Conservation (phyloP, 92 coral and sea anemone species). For the Actinernus sp. region DNA sequence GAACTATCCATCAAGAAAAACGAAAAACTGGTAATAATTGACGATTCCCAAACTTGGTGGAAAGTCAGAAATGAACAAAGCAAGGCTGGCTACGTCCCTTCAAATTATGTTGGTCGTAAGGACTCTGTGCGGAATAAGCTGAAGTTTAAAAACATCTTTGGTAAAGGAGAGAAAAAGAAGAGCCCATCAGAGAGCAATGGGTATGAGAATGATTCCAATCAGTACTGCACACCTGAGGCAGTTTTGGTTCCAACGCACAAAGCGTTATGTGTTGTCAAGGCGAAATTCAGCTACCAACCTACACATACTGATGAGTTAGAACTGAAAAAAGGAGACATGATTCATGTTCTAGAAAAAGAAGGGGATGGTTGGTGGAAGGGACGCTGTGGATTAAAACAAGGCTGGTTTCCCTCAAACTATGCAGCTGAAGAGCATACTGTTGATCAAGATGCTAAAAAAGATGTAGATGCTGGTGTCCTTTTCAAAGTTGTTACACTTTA, state of each 20-base stretch:
- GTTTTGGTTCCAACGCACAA: conserved; percentile 58
- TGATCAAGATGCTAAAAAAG: no score
- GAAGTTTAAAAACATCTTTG: conserved; percentile 63
- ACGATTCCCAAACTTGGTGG: conserved; percentile 98
- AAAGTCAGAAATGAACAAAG: conserved; percentile 86
- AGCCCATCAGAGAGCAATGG: conserved; percentile 43
- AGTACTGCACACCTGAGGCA: conserved; percentile 87
- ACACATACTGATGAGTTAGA: conserved; percentile 88
- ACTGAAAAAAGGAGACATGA: conserved; percentile 82
- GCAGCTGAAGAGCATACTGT: conserved; percentile 61
- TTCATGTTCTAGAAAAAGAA: conserved; percentile 90
- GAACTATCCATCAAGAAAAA: conserved; percentile 92
- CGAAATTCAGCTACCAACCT: conserved; percentile 85
- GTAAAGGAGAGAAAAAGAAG: conserved; percentile 69
- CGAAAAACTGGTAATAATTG: conserved; percentile 82
- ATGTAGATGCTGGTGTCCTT: conserved; percentile 21
- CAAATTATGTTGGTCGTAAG: conserved; percentile 82
- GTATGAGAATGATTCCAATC: conserved; percentile 65
- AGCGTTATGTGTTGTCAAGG: conserved; percentile 70
- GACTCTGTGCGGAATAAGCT: conserved; percentile 61
- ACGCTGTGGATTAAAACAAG: conserved; percentile 59
- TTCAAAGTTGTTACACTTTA: conserved; percentile 88
- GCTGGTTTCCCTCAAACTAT: conserved; percentile 98
- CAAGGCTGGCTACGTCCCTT: conserved; percentile 93
- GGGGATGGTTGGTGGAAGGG: conserved; percentile 99